These are phyloP conservation scores for Hippoglossus stenolepis DNA, from an alignment of 2,113 vertebrate genomes.

Conservation along the genomic window DNA sequence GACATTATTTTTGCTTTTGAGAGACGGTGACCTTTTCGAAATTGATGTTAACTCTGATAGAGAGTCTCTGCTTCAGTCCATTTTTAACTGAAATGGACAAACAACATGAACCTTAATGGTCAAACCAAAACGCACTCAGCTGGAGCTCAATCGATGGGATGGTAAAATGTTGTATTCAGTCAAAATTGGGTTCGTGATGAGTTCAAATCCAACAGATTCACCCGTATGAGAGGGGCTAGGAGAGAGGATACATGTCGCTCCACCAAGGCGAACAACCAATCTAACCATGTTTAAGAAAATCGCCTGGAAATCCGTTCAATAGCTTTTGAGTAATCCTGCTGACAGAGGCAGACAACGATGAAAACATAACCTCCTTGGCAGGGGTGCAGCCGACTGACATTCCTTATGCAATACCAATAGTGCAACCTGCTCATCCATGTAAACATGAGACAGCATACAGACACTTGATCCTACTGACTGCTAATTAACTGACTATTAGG, in stretches of 20 bases:
- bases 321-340: no score
- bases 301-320: no score
- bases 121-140: conserved; percentile 6
- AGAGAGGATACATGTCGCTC: no score
- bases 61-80: conserved; percentile 15
- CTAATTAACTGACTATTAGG: no score
- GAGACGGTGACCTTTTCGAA: not conserved
- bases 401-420: not conserved
- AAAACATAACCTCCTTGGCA: not conserved
- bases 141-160: conserved; percentile 2
- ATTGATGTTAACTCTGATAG: conserved; percentile 10
- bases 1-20: conserved; percentile 10
- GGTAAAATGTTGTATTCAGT: not conserved
- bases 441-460: not conserved
- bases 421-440: not conserved
- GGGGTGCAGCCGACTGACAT: not conserved
- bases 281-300: no score
- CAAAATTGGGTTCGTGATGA: not conserved
- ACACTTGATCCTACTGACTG: no score
- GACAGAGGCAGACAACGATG: no score
- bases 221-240: no score
- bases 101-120: conserved; percentile 16
- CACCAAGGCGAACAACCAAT: no score
- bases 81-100: conserved; percentile 24
- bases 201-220: conserved; percentile 13